Evolutionary conservation across 1,140 invertebrate genomes (phyloP).

Genomic region (Drosophila triauraria): DNA sequence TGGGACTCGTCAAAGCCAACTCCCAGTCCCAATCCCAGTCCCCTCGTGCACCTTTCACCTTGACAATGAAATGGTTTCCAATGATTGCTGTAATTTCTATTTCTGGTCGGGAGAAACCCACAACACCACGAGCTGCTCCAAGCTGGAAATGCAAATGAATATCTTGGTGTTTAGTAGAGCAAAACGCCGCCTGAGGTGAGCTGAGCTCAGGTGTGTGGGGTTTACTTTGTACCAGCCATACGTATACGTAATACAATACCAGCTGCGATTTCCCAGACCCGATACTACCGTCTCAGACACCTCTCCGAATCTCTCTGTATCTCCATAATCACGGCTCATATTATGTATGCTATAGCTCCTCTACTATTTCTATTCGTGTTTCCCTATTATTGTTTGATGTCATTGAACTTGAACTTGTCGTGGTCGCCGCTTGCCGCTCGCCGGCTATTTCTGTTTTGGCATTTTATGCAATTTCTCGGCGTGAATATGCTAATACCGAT

Average conservation of each 20-base stretch:
- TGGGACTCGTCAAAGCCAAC: neutral
- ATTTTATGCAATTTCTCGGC: conserved; percentile 77
- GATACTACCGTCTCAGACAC: conserved; percentile 55
- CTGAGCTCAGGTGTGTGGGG: neutral
- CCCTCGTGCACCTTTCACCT: conserved; percentile 50
- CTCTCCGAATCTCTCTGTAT: conserved; percentile 10
- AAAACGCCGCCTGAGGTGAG: conserved; percentile 51
- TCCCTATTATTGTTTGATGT: conserved; percentile 75
- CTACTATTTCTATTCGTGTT: conserved; percentile 35
- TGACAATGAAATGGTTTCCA: conserved; percentile 75
- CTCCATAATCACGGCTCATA: conserved; percentile 51
- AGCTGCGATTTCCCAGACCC: conserved; percentile 68
- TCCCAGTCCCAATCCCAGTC: neutral
- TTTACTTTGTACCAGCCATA: neutral
- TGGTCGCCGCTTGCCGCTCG: conserved; percentile 5
- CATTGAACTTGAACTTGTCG: conserved; percentile 82
- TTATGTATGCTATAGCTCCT: conserved; percentile 44
- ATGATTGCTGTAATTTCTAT: conserved; percentile 72
- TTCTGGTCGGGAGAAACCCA: conserved; percentile 23
- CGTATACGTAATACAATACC: conserved; percentile 61
- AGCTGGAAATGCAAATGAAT: conserved; percentile 71
- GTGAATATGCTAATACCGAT: conserved; percentile 76
- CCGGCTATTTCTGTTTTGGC: conserved; percentile 51
- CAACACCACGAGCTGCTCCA: neutral
- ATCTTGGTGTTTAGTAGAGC: conserved; percentile 73